Percentiles rank a stretch among this genome's conserved stretches.
phyloP scores from a whole-genome alignment of 2,888 invertebrate species.

The Scaeva pyrastri region DNA sequence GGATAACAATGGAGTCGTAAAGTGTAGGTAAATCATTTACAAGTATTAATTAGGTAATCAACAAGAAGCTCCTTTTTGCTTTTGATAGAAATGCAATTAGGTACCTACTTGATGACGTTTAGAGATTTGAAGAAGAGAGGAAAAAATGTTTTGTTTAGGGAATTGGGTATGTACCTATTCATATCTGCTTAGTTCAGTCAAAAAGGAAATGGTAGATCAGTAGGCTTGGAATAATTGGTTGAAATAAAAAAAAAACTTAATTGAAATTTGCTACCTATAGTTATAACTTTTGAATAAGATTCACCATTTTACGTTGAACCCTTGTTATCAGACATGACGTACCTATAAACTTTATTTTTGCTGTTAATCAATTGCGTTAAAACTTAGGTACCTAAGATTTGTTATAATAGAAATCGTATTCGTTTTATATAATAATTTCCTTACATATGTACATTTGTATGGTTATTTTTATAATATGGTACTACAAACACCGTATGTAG shows the following conservation, averaged over 20 bases:
- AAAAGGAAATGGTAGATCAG: too few species aligned
- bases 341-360: too few species aligned
- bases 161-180: neutral
- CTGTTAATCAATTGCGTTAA: too few species aligned
- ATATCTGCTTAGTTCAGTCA: neutral
- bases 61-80: conserved; percentile 16
- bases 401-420: too few species aligned
- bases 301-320: too few species aligned
- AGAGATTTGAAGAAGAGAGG: neutral
- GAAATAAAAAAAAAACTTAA: neutral
- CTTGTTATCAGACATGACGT: too few species aligned
- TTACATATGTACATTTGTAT: too few species aligned
- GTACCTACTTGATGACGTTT: neutral
- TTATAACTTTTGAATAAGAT: too few species aligned
- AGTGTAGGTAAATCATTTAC: conserved; percentile 43
- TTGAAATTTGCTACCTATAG: neutral
- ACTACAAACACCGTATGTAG: too few species aligned
- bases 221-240: neutral
- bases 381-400: too few species aligned
- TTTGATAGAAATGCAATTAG: conserved; percentile 29
- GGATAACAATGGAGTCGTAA: conserved; percentile 33
- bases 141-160: neutral
- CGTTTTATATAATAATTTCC: too few species aligned
- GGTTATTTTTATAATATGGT: too few species aligned
- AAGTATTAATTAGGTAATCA: conserved; percentile 54